phyloP scores from a whole-genome alignment of 2,888 invertebrate species.

The Polydrusus cervinus region DNA sequence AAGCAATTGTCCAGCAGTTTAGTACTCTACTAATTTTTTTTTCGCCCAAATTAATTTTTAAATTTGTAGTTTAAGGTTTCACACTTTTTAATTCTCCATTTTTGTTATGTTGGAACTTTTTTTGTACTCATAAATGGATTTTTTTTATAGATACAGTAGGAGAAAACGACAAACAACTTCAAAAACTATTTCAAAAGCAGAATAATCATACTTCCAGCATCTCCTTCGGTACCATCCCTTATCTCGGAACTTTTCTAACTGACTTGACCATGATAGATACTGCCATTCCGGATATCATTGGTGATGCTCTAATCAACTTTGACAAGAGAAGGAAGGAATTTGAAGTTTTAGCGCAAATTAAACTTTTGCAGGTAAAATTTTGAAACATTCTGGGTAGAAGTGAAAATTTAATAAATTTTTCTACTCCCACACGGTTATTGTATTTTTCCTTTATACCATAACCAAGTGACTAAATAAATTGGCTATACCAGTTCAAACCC shows the following conservation, averaged over 20 bases:
- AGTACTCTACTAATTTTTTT: no score
- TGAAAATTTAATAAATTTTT: no score
- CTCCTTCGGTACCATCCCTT: conserved; percentile 96
- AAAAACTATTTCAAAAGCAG: conserved; percentile 81
- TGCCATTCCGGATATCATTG: conserved; percentile 89
- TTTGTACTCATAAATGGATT: neutral
- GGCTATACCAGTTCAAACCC: no score
- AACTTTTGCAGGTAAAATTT: conserved; percentile 82
- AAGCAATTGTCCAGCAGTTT: no score
- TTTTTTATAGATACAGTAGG: conserved; percentile 77
- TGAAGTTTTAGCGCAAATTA: conserved; percentile 97
- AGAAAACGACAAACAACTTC: conserved; percentile 90
- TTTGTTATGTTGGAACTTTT: no score
- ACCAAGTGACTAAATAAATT: no score
- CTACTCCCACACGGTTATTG: no score
- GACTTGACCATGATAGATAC: conserved; percentile 99
- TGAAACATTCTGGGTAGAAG: no score
- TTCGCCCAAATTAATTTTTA: no score
- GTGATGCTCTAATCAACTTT: conserved; percentile 94
- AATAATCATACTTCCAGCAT: conserved; percentile 80
- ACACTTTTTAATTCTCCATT: no score
- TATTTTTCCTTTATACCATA: no score
- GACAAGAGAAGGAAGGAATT: conserved; percentile 99
- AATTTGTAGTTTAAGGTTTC: no score
- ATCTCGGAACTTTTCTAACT: conserved; percentile 97